A percentile compares a stretch with the other conserved stretches of the same genome.
Evolutionary conservation across 2,888 invertebrate genomes (phyloP).

Genomic region (Campoletis raptor): DNA sequence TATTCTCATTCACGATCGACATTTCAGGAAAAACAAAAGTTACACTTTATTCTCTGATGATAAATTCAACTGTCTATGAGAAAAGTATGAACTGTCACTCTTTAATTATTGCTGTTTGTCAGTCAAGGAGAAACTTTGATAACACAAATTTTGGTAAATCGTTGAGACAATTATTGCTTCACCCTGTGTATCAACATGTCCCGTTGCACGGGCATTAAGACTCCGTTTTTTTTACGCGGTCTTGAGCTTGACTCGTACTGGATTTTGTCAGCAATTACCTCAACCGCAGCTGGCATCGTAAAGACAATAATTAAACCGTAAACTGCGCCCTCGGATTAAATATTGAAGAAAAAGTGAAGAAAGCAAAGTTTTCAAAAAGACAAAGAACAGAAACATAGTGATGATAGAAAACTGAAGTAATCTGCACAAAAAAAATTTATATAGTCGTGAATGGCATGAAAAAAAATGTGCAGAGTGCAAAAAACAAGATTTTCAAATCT

Average conservation of each 20-base stretch:
- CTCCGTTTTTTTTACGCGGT: conserved; percentile 7
- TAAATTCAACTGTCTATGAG: too few species aligned
- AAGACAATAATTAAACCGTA: conserved; percentile 62
- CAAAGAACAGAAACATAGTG: neutral
- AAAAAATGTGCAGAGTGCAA: neutral
- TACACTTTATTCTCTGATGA: neutral
- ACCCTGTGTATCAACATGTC: neutral
- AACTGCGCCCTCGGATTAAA: conserved; percentile 14
- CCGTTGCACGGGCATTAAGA: neutral
- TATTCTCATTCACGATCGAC: too few species aligned
- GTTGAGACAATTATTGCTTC: neutral
- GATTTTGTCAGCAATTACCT: conserved; percentile 28
- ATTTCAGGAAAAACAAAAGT: too few species aligned
- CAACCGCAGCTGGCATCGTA: conserved; percentile 21
- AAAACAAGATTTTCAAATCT: neutral
- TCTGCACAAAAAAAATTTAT: neutral
- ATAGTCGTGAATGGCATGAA: neutral
- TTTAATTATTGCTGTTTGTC: neutral
- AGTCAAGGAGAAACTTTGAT: neutral
- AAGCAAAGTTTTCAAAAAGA: neutral
- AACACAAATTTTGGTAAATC: neutral
- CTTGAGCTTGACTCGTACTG: conserved; percentile 8
- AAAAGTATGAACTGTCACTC: neutral
- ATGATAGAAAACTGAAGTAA: neutral
- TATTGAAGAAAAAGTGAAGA: neutral